A percentile compares a stretch with the other conserved stretches of the same genome.
These are phyloP conservation scores for Phrynocephalus guinanensis DNA, from an alignment of 2,797 vertebrate genomes.

Conservation along the genomic window DNA sequence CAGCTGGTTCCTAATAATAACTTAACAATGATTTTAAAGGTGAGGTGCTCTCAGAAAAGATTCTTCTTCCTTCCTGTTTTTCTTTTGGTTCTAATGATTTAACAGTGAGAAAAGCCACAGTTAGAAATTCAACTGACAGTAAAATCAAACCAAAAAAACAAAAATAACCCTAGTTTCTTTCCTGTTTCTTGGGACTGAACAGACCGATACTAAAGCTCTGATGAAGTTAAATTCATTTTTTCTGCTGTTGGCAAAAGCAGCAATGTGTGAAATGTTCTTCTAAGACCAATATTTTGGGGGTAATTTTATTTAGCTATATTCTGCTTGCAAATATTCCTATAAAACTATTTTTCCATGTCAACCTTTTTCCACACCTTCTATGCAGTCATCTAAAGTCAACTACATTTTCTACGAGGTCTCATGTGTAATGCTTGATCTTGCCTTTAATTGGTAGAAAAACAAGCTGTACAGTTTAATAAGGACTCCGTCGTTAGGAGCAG, in stretches of 20 bases:
- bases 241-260: neutral
- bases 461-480: conserved; percentile 35
- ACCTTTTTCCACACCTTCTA: conserved; percentile 39
- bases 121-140: neutral
- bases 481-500: conserved; percentile 28
- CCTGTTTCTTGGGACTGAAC: neutral
- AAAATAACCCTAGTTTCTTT: neutral
- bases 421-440: neutral
- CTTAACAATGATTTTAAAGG: conserved; percentile 17
- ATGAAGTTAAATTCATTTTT: neutral
- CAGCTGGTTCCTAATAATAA: conserved; percentile 64
- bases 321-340: conserved; percentile 43
- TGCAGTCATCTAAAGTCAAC: conserved; percentile 44
- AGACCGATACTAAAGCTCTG: neutral
- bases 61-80: neutral
- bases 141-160: neutral
- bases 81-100: neutral
- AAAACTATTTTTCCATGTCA: conserved; percentile 15
- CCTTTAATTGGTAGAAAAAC: conserved; percentile 50
- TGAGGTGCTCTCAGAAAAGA: conserved; percentile 9
- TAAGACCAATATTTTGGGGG: neutral
- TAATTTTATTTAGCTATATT: conserved; percentile 21
- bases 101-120: conserved; percentile 1
- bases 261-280: neutral
- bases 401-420: conserved; percentile 41